Evolutionary conservation across 23 tunicate species (phyloP), one percentile per base, ranked within the genome.

Genomic region (Trididemnum clinides): DNA sequence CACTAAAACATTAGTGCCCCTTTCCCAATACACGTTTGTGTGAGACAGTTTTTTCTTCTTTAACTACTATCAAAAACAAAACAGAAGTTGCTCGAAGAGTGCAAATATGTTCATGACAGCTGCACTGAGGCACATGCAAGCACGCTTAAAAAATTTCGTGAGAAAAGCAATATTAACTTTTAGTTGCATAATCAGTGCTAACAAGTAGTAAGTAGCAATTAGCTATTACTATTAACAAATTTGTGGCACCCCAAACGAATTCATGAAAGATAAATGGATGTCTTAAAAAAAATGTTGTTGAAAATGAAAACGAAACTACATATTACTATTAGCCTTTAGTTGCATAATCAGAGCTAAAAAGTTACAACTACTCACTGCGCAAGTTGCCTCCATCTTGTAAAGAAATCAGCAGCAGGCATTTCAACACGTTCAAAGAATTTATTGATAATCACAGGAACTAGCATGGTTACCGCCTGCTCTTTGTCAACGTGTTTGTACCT

Each of bases 311-410:
- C n/a, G n/a, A n/a, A n/a, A n/a, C n/a, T n/a, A n/a, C n/a, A n/a
- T n/a, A n/a, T n/a, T n/a, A n/a, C n/a, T n/a, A n/a, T n/a, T n/a
- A n/a, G n/a, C n/a, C n/a, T n/a, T n/a, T n/a, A n/a, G n/a, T n/a
- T n/a, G n/a, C n/a, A n/a, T n/a, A n/a, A n/a, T n/a, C n/a, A n/a
- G n/a, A n/a, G n/a, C n/a, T n/a, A n/a, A n/a, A n/a, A n/a, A n/a
- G n/a, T n/a, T n/a, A n/a, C n/a, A n/a, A 44, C 33, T 10, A 70
- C 97, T 84, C 33, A 89, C 96, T 70, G 76, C 34, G 89, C 99
- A 6, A 95, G 96, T 18, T 90, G 97, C 29, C 83, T 86, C 99
- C 99, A 95, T 69, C 99, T 82, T 28, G 51, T 19, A 51, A 91
- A 91, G 83, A 95, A 95, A 57, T 92, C 84, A 18, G 57, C 25